phyloP scores from a whole-genome alignment of 2,888 invertebrate species.

The Tiphia femorata region DNA sequence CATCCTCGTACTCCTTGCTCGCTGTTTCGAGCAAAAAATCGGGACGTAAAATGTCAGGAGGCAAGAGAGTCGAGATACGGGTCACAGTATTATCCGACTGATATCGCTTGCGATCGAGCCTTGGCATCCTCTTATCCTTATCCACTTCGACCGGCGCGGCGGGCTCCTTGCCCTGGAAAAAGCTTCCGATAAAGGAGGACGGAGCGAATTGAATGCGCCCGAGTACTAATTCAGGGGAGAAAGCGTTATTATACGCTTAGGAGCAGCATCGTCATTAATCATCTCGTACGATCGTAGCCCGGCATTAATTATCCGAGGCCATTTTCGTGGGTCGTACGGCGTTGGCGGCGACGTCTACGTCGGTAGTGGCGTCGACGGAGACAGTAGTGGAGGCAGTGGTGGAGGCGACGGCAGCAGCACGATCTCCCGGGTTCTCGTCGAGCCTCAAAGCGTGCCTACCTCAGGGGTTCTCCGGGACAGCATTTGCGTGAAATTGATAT shows the following conservation, averaged over 20 bases:
- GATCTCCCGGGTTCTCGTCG: constrained; percentile 44
- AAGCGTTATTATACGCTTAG: constrained; percentile 58
- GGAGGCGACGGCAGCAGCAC: constrained; percentile 29
- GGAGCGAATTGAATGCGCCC: constrained; percentile 42
- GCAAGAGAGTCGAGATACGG: no score
- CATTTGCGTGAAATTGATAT: constrained; percentile 63
- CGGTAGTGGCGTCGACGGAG: not conserved
- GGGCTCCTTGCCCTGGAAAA: no score
- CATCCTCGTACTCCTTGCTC: no score
- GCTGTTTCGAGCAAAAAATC: no score
- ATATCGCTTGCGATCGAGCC: no score
- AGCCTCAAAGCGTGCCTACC: constrained; percentile 49
- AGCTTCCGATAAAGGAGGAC: no score
- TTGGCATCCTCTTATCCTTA: no score
- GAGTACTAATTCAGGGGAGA: constrained; percentile 59
- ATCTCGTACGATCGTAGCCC: constrained; percentile 58
- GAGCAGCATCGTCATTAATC: constrained; percentile 57
- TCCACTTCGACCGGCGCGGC: no score
- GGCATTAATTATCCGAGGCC: constrained; percentile 64
- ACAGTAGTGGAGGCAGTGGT: no score
- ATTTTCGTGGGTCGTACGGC: constrained; percentile 56
- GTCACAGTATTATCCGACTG: no score
- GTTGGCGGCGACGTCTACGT: constrained; percentile 20
- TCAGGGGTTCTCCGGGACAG: constrained; percentile 50
- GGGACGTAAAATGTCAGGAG: no score